Percentiles rank a stretch among this genome's conserved stretches.
Evolutionary conservation across 2,888 invertebrate species (phyloP).

Genomic region (Mimumesa dahlbomi): DNA sequence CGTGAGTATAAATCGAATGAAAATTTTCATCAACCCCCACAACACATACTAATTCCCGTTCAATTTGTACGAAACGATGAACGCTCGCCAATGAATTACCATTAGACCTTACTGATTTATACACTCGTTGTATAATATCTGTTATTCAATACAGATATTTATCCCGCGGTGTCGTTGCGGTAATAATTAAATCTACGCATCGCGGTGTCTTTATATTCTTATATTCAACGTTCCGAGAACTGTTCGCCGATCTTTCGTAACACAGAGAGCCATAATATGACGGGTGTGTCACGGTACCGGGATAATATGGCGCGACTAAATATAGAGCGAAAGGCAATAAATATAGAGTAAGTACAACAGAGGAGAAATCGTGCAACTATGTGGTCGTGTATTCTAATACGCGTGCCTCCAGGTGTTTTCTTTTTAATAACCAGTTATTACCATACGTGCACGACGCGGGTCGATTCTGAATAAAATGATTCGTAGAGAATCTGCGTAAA

Average conservation of each 20-base stretch:
- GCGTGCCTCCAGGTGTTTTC: background rate
- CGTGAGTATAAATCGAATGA: background rate
- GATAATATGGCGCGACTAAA: constrained; percentile 27
- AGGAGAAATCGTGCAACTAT: constrained; percentile 28
- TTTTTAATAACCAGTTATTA: no score
- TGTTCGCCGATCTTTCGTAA: constrained; percentile 8
- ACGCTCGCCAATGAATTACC: no score
- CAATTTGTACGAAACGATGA: no score
- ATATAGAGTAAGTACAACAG: constrained; percentile 17
- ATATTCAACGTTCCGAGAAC: background rate
- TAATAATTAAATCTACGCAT: no score
- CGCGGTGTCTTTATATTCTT: background rate
- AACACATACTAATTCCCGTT: no score
- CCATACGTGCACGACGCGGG: no score
- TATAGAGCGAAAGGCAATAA: constrained; percentile 49
- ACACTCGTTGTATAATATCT: no score
- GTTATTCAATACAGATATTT: no score
- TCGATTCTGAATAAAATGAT: no score
- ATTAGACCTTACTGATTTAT: no score
- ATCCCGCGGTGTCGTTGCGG: no score
- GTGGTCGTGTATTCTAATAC: background rate
- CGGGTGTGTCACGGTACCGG: constrained; percentile 11
- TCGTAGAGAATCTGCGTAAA: no score
- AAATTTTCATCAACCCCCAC: constrained; percentile 9
- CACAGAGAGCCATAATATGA: constrained; percentile 7